Percentiles rank a stretch among this genome's conserved stretches.
Conservation (phyloP, 1,140 invertebrate genomes). For the Camponotus floridanus region DNA sequence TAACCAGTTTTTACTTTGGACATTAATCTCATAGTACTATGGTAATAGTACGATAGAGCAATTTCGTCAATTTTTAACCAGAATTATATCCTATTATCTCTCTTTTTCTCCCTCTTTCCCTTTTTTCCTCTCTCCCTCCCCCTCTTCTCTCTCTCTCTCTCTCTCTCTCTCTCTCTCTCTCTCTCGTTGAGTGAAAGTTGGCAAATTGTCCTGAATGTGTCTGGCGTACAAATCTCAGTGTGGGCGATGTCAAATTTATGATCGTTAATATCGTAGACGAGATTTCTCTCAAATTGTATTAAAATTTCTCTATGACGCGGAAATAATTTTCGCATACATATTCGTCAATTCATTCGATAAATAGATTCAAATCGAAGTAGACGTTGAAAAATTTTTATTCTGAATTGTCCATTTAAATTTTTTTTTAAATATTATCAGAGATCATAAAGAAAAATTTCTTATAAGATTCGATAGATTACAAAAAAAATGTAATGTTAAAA, state of each 20-base stretch:
- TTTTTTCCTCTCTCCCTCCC: too few relatives aligned
- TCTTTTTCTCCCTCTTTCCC: too few relatives aligned
- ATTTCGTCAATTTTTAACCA: slow-evolving; percentile 36
- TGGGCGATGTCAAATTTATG: slow-evolving; percentile 30
- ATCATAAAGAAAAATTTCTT: neutral
- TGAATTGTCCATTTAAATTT: slow-evolving; percentile 20
- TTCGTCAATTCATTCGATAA: neutral
- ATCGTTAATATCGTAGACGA: neutral
- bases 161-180: too few relatives aligned
- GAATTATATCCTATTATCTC: neutral
- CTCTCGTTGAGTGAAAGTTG: slow-evolving; percentile 43
- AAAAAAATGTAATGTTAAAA: neutral
- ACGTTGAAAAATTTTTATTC: slow-evolving; percentile 22
- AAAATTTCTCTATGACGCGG: slow-evolving; percentile 25
- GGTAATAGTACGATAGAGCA: neutral
- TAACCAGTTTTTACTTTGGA: slow-evolving; percentile 12
- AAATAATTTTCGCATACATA: slow-evolving; percentile 1
- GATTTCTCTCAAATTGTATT: slow-evolving; percentile 41
- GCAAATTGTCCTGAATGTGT: slow-evolving; percentile 34
- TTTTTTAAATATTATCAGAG: neutral
- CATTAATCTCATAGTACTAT: neutral
- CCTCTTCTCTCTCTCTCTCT: too few relatives aligned
- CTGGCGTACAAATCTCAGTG: neutral
- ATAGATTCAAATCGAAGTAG: slow-evolving; percentile 12
- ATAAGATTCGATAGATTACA: neutral